Base-by-base conservation (phyloP, 2,113 vertebrate genomes). In the Prionailurus bengalensis region DNA sequence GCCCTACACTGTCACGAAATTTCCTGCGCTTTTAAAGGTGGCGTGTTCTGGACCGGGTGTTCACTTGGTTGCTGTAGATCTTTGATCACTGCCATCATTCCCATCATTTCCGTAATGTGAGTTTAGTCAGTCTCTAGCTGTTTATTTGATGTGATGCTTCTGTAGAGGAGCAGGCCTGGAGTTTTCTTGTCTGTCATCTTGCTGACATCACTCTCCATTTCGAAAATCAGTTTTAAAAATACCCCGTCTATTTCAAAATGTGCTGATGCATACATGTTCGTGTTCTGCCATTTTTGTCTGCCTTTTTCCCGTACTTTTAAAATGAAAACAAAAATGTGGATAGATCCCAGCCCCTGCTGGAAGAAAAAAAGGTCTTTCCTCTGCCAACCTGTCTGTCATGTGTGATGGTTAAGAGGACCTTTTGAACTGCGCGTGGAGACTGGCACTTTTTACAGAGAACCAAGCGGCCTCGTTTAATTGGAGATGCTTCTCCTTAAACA, bases 371-470 rank as follows among this genome's bases (percentile, higher is more conserved):
- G 21, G 16, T 61, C 15, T 73, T 83, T n/a, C 58, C 3, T 83
- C 66, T 36, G 16, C 39, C 53, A 63, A 5, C 17, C 55, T 63
- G 16, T 14, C 55, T 63, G 11, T 14, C 10, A 17, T 31, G 53
- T 48, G 39, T 0, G 7, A n/a, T 74, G 68, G 27, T 5, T 51
- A 16, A 23, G 42, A 31, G 11, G 39, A 25, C 42, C 55, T 65
- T 85, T 76, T 61, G 9, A 39, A 36, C 33, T 25, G 13, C 7
- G 11, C 12, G 1, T 0, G 3, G n/a, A 31, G 8, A 55, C 4
- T 33, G 9, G 58, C 78, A 33, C 48, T 17, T 17, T 91, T 25
- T 7, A 9, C 13, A 33, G 48, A 58, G 78, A 58, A 36, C 45
- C 29, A 11, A 1, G 23, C 33, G 70, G 21, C 25, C 16, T 0